Conservation (phyloP, 2,797 vertebrate species). For the Lacerta agilis region DNA sequence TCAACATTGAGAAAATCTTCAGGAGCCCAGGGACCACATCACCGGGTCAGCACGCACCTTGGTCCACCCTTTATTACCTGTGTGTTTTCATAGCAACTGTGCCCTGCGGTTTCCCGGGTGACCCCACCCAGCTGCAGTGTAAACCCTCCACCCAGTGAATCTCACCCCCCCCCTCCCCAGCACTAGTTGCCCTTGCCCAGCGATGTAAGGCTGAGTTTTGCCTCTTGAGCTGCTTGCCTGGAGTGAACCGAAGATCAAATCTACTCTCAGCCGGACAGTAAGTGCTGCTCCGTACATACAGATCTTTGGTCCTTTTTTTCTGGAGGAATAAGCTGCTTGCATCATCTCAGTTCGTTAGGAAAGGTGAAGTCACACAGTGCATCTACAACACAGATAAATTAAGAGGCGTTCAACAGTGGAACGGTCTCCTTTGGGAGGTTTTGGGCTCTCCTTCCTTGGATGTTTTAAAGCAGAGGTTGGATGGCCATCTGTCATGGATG, state of each 20-base stretch:
- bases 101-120: conserved; percentile 6
- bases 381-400: too few relatives aligned
- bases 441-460: too few relatives aligned
- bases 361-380: neutral
- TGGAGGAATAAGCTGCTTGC: too few relatives aligned
- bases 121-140: neutral
- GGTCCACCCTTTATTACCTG: conserved; percentile 36
- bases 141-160: neutral
- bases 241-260: neutral
- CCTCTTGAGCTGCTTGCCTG: neutral
- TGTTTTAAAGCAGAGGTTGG: too few relatives aligned
- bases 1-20: too few relatives aligned
- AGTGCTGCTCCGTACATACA: neutral
- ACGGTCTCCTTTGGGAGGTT: too few relatives aligned
- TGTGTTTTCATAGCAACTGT: conserved; percentile 23
- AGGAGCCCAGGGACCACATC: neutral
- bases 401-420: neutral
- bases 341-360: neutral
- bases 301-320: neutral
- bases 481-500: too few relatives aligned
- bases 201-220: neutral
- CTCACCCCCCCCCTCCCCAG: neutral
- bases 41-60: neutral
- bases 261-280: neutral
- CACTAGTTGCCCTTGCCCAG: neutral